These are phyloP conservation scores for Acridotheres tristis DNA, from an alignment of 2,797 vertebrate species.

Conservation along the genomic window DNA sequence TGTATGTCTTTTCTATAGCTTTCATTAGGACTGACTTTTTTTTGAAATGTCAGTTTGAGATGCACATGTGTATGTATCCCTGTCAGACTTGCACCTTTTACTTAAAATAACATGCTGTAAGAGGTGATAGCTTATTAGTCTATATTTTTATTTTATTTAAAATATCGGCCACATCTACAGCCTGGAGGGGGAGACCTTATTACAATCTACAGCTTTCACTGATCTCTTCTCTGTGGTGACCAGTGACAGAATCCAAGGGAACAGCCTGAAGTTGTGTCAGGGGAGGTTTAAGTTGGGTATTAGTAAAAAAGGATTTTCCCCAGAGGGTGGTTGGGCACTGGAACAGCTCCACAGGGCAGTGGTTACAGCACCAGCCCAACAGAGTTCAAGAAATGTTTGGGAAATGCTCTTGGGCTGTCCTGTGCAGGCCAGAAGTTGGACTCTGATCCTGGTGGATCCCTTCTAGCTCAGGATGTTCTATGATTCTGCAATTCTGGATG, in stretches of 20 bases:
- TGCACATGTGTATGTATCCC: accelerated
- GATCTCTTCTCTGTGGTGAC: neutral
- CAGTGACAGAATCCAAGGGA: neutral
- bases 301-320: accelerated
- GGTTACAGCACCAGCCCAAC: neutral
- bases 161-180: neutral
- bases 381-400: neutral
- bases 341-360: neutral
- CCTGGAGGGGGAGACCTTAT: neutral
- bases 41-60: neutral
- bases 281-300: neutral
- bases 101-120: neutral
- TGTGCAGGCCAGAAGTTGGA: neutral
- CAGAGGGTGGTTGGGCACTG: accelerated
- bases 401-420: neutral
- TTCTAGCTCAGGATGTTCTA: neutral
- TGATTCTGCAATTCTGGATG: neutral
- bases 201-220: neutral
- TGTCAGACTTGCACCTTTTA: neutral
- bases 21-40: neutral
- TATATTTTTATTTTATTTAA: neutral
- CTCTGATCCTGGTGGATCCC: neutral
- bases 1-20: neutral
- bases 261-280: neutral
- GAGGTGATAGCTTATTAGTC: neutral